Evolutionary conservation across 2,113 vertebrate species (phyloP).

Genomic region (Hemichromis elongatus): DNA sequence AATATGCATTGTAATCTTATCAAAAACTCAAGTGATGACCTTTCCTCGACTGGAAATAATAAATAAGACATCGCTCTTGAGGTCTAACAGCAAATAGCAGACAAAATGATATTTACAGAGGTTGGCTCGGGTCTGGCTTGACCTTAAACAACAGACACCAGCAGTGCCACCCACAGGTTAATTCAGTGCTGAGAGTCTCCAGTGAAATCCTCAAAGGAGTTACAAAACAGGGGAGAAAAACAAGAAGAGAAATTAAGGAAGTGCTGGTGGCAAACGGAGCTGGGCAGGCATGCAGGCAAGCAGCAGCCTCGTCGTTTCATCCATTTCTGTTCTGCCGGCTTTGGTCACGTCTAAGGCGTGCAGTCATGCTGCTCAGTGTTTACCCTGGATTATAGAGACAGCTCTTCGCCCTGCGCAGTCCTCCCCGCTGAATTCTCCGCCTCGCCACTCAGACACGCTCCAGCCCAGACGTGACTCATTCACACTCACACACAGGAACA

Average conservation of each 20-base stretch:
- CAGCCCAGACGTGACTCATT: constrained; percentile 68
- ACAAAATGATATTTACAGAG: constrained; percentile 19
- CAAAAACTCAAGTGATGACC: not conserved
- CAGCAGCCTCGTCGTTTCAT: constrained; percentile 53
- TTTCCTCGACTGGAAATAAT: not conserved
- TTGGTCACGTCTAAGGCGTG: constrained; percentile 64
- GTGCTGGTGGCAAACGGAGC: constrained; percentile 25
- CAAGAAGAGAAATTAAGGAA: constrained; percentile 22
- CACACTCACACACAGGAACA: constrained; percentile 49
- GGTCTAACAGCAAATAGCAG: constrained; percentile 24
- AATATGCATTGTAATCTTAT: not conserved
- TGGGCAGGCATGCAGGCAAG: constrained; percentile 28
- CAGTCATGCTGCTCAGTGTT: constrained; percentile 73
- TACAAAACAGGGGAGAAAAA: constrained; percentile 6
- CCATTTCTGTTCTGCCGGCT: constrained; percentile 56
- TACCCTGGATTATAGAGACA: constrained; percentile 69
- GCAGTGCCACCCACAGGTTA: constrained; percentile 45
- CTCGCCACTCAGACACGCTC: constrained; percentile 70
- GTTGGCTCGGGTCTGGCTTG: not conserved
- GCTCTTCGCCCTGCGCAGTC: constrained; percentile 54
- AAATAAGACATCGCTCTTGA: not conserved
- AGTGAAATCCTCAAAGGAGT: constrained; percentile 26
- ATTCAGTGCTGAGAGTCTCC: constrained; percentile 37
- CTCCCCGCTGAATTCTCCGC: constrained; percentile 59
- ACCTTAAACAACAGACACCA: constrained; percentile 40